Conservation (phyloP, 2,888 invertebrate species). For the Ormyrus rosae region DNA sequence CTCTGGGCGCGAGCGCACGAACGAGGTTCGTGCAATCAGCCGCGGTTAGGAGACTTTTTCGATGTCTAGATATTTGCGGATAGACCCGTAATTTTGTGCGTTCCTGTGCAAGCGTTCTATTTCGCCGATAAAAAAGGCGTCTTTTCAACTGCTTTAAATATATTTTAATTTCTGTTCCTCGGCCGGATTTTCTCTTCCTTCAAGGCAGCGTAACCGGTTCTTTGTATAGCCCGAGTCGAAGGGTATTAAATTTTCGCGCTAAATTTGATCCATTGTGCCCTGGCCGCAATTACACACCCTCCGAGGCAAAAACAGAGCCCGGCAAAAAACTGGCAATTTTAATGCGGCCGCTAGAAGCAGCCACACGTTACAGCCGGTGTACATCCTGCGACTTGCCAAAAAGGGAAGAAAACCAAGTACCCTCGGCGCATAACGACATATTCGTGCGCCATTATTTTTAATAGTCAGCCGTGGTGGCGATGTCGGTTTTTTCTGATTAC, state of each 20-base stretch:
- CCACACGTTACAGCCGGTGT: background rate
- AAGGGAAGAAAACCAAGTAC: slow-evolving; percentile 39
- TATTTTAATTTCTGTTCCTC: background rate
- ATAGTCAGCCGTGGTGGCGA: slow-evolving; percentile 26
- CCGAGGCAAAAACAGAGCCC: slow-evolving; percentile 12
- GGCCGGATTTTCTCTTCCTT: too few relatives aligned
- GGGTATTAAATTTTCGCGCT: slow-evolving; percentile 40
- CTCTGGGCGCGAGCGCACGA: background rate
- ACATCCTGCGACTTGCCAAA: slow-evolving; percentile 9
- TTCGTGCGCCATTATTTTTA: slow-evolving; percentile 53
- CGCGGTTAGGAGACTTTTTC: slow-evolving; percentile 58
- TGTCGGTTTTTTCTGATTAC: slow-evolving; percentile 32
- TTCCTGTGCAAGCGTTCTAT: background rate
- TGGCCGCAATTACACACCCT: slow-evolving; percentile 26
- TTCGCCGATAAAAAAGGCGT: background rate
- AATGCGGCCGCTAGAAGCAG: background rate
- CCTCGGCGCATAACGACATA: slow-evolving; percentile 36
- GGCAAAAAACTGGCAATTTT: slow-evolving; percentile 14
- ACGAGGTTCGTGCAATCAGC: slow-evolving; percentile 58
- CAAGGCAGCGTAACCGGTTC: too few relatives aligned
- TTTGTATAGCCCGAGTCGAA: background rate
- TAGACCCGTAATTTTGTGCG: slow-evolving; percentile 37
- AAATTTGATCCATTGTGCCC: slow-evolving; percentile 45
- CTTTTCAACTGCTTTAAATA: background rate
- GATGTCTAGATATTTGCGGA: slow-evolving; percentile 64